Evolutionary conservation across 2,888 invertebrate genomes (phyloP).

Genomic region (Dicycla oo): DNA sequence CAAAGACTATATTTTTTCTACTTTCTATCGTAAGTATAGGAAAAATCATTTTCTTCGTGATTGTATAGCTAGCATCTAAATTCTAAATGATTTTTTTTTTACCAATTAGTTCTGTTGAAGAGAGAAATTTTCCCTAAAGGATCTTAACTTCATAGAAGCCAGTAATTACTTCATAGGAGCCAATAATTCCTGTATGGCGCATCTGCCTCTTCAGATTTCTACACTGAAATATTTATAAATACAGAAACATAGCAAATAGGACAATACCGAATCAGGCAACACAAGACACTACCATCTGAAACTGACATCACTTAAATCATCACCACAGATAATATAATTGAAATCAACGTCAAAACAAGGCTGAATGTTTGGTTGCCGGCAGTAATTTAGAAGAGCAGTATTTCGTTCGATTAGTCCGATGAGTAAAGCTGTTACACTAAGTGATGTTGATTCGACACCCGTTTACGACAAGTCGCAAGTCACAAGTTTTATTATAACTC

Average conservation of each 20-base stretch:
- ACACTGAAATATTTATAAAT: background rate
- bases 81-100: background rate
- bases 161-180: background rate
- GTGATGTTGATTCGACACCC: slow-evolving; percentile 55
- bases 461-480: slow-evolving; percentile 41
- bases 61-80: too few species aligned
- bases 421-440: slow-evolving; percentile 50
- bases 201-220: background rate
- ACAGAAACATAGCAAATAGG: background rate
- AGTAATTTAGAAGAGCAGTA: slow-evolving; percentile 43
- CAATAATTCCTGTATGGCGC: too few species aligned
- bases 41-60: background rate
- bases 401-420: slow-evolving; percentile 48
- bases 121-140: background rate
- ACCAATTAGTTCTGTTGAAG: background rate
- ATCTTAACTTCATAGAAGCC: background rate
- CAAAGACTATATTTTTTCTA: background rate
- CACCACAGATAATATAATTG: slow-evolving; percentile 35
- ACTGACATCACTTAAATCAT: slow-evolving; percentile 22
- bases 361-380: slow-evolving; percentile 25
- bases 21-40: background rate
- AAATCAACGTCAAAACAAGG: slow-evolving; percentile 38
- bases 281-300: slow-evolving; percentile 4
- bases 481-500: slow-evolving; percentile 53
- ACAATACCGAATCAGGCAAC: background rate